Conservation (phyloP, 1,140 invertebrate species). For the Hypothenemus hampei region DNA sequence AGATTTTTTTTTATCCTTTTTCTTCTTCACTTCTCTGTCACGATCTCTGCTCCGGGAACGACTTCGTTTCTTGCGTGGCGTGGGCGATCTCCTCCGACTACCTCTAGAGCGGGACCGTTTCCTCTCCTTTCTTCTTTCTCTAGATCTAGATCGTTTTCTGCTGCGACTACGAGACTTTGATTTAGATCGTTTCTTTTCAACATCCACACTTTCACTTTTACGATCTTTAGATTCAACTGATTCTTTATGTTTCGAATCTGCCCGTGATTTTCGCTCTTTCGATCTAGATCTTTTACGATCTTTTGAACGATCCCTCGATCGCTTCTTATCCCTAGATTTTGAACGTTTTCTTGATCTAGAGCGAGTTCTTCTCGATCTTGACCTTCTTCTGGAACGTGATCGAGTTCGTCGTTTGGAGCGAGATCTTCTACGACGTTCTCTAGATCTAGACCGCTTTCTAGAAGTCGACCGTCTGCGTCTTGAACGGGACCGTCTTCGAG, state of each 20-base stretch:
- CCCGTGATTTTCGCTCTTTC: slow-evolving; percentile 35
- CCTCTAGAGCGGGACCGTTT: slow-evolving; percentile 47
- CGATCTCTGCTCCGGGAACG: slow-evolving; percentile 37
- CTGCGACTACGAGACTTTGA: slow-evolving; percentile 46
- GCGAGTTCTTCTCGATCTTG: slow-evolving; percentile 20
- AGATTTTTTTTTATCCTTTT: slow-evolving; percentile 35
- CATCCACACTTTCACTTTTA: slow-evolving; percentile 38
- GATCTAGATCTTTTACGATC: slow-evolving; percentile 45
- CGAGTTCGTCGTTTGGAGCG: slow-evolving; percentile 36
- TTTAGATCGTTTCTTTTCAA: slow-evolving; percentile 42
- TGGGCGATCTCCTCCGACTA: slow-evolving; percentile 27
- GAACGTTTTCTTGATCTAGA: slow-evolving; percentile 23
- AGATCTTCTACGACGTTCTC: slow-evolving; percentile 30
- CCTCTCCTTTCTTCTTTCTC: slow-evolving; percentile 45
- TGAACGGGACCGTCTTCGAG: slow-evolving; percentile 47
- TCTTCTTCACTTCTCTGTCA: slow-evolving; percentile 33
- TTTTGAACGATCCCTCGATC: slow-evolving; percentile 35
- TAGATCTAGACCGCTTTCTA: slow-evolving; percentile 38
- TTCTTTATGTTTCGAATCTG: slow-evolving; percentile 27
- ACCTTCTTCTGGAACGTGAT: slow-evolving; percentile 40
- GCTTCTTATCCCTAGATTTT: slow-evolving; percentile 23
- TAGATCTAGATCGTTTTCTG: slow-evolving; percentile 44
- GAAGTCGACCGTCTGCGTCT: slow-evolving; percentile 53
- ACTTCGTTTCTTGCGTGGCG: slow-evolving; percentile 27
- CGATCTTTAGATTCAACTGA: slow-evolving; percentile 37